phyloP scores from a whole-genome alignment of 2,113 vertebrate species.

The Leptobrachium ailaonicum region DNA sequence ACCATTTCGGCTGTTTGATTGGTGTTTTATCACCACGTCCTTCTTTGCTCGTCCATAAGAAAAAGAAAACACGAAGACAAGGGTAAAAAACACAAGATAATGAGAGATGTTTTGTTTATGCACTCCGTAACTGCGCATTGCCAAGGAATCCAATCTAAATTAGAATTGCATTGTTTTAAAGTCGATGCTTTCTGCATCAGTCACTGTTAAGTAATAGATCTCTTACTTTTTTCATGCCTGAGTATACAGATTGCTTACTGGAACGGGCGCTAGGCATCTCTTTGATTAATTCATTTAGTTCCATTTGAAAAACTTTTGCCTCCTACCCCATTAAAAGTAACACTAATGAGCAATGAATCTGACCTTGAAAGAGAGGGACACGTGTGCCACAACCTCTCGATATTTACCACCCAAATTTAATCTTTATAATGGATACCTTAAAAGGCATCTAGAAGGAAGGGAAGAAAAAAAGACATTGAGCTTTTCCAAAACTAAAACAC shows the following conservation, averaged over 20 bases:
- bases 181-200: background rate
- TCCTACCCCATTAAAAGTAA: conserved; percentile 84
- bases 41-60: too few species aligned
- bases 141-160: background rate
- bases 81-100: too few species aligned
- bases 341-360: conserved; percentile 76
- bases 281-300: conserved; percentile 74
- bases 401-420: conserved; percentile 83
- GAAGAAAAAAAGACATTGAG: conserved; percentile 78
- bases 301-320: conserved; percentile 79
- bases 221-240: conserved; percentile 52
- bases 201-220: background rate
- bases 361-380: conserved; percentile 76
- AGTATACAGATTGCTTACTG: conserved; percentile 66
- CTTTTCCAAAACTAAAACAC: conserved; percentile 80
- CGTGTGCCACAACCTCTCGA: conserved; percentile 70
- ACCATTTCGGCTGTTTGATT: too few species aligned
- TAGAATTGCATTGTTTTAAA: background rate
- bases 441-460: conserved; percentile 70
- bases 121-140: too few species aligned
- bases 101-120: too few species aligned
- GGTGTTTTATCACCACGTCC: too few species aligned
- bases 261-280: conserved; percentile 66
- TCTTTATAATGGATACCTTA: conserved; percentile 86
- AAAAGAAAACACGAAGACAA: too few species aligned